phyloP scores from a whole-genome alignment of 1,140 invertebrate genomes.

The Dolichoris vasculosae region DNA sequence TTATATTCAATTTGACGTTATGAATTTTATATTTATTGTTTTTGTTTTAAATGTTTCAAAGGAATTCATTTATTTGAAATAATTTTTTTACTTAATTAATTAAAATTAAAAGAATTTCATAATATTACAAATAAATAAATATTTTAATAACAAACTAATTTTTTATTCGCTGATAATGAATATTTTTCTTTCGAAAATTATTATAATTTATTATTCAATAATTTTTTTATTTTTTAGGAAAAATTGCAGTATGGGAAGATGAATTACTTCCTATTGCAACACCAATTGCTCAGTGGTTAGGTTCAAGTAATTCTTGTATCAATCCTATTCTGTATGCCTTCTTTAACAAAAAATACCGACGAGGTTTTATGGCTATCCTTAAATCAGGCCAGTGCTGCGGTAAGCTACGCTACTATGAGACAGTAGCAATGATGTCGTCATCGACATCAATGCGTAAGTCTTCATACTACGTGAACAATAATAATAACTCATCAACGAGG shows the following conservation, averaged over 20 bases:
- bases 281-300: slow-evolving; percentile 96
- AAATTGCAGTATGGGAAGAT: slow-evolving; percentile 83
- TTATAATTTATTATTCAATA: neutral
- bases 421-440: slow-evolving; percentile 87
- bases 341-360: slow-evolving; percentile 96
- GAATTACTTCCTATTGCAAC: slow-evolving; percentile 86
- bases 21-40: no score
- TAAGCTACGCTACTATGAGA: slow-evolving; percentile 87
- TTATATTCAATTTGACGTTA: no score
- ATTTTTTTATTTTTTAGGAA: slow-evolving; percentile 59
- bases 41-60: no score
- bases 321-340: slow-evolving; percentile 98
- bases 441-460: slow-evolving; percentile 87
- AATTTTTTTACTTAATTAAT: no score
- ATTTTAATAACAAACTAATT: neutral
- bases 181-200: neutral
- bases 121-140: neutral
- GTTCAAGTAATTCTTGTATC: slow-evolving; percentile 96
- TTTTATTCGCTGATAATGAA: neutral
- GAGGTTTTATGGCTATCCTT: slow-evolving; percentile 92
- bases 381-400: slow-evolving; percentile 89
- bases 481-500: slow-evolving; percentile 75
- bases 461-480: slow-evolving; percentile 85
- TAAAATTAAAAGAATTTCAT: neutral
- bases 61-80: no score